A percentile compares a stretch with the other conserved stretches of the same genome.
Conservation (phyloP, 2,113 vertebrate species). For the Fregetta grallaria region DNA sequence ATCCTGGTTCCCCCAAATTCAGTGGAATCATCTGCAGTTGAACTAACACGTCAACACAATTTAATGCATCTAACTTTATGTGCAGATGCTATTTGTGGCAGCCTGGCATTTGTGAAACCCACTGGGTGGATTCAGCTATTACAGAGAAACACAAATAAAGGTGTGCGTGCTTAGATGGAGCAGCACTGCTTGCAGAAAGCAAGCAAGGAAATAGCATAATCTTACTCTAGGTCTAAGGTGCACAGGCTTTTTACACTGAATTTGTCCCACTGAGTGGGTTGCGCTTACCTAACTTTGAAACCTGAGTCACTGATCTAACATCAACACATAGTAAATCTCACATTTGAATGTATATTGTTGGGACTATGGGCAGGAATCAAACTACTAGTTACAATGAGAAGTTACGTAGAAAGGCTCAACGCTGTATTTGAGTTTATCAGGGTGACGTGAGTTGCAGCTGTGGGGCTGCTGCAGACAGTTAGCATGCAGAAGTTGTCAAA, state of each 20-base stretch:
- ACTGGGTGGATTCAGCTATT: not conserved
- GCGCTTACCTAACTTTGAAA: not conserved
- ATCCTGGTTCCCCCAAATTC: not conserved
- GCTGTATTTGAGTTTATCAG: not conserved
- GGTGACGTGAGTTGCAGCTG: not conserved
- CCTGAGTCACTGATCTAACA: not conserved
- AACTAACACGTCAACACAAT: not conserved
- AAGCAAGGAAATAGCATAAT: not conserved
- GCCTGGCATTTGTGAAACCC: not conserved
- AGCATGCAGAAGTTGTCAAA: not conserved
- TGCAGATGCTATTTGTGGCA: not conserved
- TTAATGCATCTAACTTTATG: not conserved
- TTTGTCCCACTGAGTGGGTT: not conserved
- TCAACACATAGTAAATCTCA: not conserved
- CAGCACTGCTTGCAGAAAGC: not conserved
- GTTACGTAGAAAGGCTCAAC: not conserved
- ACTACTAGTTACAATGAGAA: not conserved
- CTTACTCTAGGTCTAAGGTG: not conserved
- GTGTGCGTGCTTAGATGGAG: not conserved
- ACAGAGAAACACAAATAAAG: not conserved
- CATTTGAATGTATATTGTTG: not conserved
- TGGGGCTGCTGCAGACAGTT: not conserved
- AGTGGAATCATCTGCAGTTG: not conserved
- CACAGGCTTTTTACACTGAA: not conserved
- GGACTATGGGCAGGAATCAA: not conserved